A percentile compares a stretch with the other conserved stretches of the same genome.
Evolutionary conservation across 2,113 vertebrate species (phyloP).

Genomic region (Lagopus muta): DNA sequence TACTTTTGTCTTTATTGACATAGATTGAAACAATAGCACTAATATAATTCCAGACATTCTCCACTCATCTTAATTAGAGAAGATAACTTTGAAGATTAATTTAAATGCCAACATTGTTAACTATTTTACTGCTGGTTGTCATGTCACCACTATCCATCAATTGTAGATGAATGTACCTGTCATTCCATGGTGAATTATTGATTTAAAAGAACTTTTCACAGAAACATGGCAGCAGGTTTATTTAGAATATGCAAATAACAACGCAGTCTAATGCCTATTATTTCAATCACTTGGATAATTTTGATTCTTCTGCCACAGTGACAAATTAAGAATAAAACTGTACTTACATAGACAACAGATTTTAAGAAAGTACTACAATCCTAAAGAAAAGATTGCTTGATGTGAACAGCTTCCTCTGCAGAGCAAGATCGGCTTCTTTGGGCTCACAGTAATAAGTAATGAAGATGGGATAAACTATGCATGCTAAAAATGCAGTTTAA

Average conservation of each 20-base stretch:
- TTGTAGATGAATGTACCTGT: slow-evolving; percentile 17
- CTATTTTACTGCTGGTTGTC: slow-evolving; percentile 38
- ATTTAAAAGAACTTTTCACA: slow-evolving; percentile 23
- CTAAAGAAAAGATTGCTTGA: background rate
- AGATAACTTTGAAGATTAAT: slow-evolving; percentile 44
- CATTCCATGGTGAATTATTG: slow-evolving; percentile 39
- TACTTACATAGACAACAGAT: background rate
- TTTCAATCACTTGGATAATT: slow-evolving; percentile 51
- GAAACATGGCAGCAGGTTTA: slow-evolving; percentile 24
- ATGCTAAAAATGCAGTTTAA: background rate
- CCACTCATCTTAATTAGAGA: background rate
- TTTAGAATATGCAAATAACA: slow-evolving; percentile 52
- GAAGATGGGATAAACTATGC: background rate
- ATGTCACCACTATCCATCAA: background rate
- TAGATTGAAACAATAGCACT: slow-evolving; percentile 12
- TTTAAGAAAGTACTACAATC: background rate
- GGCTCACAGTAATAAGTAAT: background rate
- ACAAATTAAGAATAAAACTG: slow-evolving; percentile 38
- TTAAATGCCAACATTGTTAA: slow-evolving; percentile 54
- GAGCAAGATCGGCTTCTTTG: background rate
- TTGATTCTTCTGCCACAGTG: slow-evolving; percentile 11
- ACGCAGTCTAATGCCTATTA: background rate
- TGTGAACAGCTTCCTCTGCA: background rate
- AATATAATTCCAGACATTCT: slow-evolving; percentile 10
- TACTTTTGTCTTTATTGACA: background rate